Evolutionary conservation across 2,888 invertebrate species (phyloP).

Genomic region (Plebejus argus): DNA sequence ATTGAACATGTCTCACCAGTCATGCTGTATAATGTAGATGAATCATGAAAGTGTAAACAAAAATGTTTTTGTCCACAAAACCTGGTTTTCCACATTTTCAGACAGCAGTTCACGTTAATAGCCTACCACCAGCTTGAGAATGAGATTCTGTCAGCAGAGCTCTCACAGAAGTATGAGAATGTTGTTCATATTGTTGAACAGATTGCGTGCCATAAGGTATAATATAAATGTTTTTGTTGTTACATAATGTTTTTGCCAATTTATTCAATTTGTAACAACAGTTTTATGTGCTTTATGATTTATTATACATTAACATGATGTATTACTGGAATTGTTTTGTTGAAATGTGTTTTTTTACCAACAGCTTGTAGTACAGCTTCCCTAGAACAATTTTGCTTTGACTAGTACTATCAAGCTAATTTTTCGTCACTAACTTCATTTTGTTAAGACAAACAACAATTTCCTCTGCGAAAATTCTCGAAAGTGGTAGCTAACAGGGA

Average conservation of each 20-base stretch:
- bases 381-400: no score
- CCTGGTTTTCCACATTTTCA: conserved; percentile 51
- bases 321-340: not conserved
- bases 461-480: no score
- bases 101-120: conserved; percentile 86
- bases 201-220: conserved; percentile 81
- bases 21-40: no score
- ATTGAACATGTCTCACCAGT: no score
- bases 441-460: no score
- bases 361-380: no score
- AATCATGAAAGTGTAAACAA: no score
- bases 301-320: no score
- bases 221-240: not conserved
- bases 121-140: conserved; percentile 93
- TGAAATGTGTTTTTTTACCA: no score
- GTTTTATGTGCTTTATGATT: not conserved
- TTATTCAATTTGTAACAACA: not conserved
- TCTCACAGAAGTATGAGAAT: conserved; percentile 86
- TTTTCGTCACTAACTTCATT: no score
- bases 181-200: conserved; percentile 91
- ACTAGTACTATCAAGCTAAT: no score
- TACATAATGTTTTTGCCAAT: not conserved
- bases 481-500: no score
- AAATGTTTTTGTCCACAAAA: conserved; percentile 31
- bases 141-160: conserved; percentile 91